Evolutionary conservation across 2,113 vertebrate genomes (phyloP).

Genomic region (Pelmatolapia mariae): DNA sequence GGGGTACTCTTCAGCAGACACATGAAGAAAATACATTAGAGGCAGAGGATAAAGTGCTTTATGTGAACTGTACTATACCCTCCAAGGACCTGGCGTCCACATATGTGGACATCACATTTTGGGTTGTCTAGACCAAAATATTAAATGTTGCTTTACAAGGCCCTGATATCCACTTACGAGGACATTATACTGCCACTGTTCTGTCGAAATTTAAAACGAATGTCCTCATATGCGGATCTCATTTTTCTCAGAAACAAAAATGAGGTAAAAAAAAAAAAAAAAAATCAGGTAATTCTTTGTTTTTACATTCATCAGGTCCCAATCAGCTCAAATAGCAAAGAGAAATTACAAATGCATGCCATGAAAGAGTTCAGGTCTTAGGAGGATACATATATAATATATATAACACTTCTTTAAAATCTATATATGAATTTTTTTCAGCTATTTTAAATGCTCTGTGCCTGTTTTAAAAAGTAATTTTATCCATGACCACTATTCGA

Average conservation of each 20-base stretch:
- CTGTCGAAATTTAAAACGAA: background rate
- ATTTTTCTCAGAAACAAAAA: background rate
- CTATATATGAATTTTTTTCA: background rate
- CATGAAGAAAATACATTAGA: background rate
- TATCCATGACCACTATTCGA: background rate
- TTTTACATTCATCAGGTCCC: background rate
- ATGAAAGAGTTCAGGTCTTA: background rate
- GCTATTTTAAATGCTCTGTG: background rate
- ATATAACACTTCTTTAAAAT: background rate
- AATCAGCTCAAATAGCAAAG: background rate
- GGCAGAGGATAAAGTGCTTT: background rate
- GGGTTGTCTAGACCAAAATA: background rate
- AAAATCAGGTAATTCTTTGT: background rate
- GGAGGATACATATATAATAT: background rate
- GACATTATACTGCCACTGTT: background rate
- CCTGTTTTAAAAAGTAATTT: background rate
- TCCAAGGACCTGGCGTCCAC: background rate
- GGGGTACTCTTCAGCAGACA: background rate
- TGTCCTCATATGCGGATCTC: background rate
- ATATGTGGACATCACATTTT: background rate
- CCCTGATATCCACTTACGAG: background rate
- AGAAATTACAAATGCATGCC: background rate
- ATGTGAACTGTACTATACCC: background rate
- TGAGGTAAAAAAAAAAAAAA: fast-evolving
- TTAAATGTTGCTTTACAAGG: background rate